These are phyloP conservation scores for Eumaeus atala DNA, from an alignment of 1,140 invertebrate species.

Conservation along the genomic window DNA sequence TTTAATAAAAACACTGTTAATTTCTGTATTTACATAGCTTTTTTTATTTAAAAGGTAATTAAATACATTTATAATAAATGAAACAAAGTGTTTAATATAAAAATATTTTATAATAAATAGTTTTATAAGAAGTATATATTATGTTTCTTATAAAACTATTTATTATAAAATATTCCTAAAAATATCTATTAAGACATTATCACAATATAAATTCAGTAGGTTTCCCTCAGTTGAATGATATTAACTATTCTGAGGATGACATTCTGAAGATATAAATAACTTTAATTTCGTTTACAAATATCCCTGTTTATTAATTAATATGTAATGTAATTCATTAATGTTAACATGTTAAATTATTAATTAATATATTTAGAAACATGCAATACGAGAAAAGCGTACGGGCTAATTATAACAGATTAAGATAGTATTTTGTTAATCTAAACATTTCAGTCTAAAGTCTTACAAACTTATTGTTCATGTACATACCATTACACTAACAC, in stretches of 20 bases:
- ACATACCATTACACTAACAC: too few relatives aligned
- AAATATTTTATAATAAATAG: background rate
- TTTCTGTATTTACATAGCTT: conserved; percentile 6
- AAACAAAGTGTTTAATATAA: background rate
- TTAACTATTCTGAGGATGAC: conserved; percentile 44
- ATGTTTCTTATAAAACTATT: background rate
- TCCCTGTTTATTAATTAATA: conserved; percentile 5
- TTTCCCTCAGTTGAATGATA: conserved; percentile 42
- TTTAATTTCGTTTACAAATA: conserved; percentile 8
- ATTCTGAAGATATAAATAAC: conserved; percentile 56
- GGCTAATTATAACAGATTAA: too few relatives aligned
- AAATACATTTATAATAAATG: too few relatives aligned
- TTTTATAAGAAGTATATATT: background rate
- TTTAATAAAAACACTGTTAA: background rate
- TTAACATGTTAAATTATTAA: too few relatives aligned
- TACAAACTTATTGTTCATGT: too few relatives aligned
- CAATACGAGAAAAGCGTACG: too few relatives aligned
- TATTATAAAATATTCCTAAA: too few relatives aligned
- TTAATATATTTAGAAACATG: too few relatives aligned
- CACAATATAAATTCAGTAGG: conserved; percentile 66
- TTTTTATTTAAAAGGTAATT: too few relatives aligned
- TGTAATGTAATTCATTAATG: background rate
- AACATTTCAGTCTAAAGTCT: too few relatives aligned
- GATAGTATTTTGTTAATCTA: too few relatives aligned
- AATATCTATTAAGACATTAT: conserved; percentile 23